Conservation (phyloP, 2,113 vertebrate species). For the Trichomycterus rosablanca region DNA sequence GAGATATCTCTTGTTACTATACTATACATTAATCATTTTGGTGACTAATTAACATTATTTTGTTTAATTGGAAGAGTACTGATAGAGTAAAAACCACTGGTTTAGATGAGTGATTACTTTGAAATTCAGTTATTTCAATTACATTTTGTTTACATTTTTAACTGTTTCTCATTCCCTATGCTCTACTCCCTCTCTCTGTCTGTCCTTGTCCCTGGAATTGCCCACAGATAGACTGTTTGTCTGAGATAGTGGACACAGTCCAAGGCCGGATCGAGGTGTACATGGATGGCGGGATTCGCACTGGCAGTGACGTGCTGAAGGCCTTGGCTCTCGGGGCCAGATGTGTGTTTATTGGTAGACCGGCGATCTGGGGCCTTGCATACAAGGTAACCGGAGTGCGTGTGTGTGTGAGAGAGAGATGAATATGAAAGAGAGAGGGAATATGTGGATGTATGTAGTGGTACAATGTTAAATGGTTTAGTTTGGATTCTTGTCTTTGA, state of each 20-base stretch:
- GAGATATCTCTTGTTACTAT: no score
- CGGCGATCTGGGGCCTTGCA: conserved; percentile 87
- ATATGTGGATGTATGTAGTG: neutral
- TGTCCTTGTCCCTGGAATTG: neutral
- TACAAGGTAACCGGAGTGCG: conserved; percentile 74
- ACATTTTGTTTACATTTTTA: neutral
- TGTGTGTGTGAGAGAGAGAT: no score
- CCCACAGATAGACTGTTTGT: conserved; percentile 82
- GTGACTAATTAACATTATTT: no score
- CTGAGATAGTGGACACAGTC: conserved; percentile 82
- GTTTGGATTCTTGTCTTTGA: no score
- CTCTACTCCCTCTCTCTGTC: neutral
- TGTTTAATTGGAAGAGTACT: no score
- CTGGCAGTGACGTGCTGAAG: conserved; percentile 86
- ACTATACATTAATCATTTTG: no score
- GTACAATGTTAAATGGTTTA: no score
- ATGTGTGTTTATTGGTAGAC: conserved; percentile 89
- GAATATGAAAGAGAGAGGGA: no score
- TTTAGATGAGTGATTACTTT: no score
- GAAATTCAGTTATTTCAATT: neutral
- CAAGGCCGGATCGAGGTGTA: conserved; percentile 82
- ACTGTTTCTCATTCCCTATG: neutral
- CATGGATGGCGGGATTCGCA: conserved; percentile 85
- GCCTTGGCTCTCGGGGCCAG: conserved; percentile 87
- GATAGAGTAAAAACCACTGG: no score